Conservation (phyloP, 2,797 vertebrate genomes). For the Cuculus canorus region DNA sequence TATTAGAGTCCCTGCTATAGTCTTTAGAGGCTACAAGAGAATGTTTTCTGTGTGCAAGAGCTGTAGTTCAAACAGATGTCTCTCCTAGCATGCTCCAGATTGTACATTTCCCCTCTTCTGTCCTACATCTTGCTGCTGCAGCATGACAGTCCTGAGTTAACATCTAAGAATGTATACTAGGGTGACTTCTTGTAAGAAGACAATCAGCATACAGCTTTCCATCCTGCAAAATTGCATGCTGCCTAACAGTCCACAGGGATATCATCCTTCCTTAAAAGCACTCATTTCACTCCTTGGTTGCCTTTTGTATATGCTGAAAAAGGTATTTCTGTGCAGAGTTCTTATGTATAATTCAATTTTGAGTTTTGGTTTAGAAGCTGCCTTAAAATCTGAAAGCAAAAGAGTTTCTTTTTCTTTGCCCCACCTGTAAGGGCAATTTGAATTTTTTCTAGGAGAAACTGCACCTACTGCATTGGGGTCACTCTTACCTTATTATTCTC, state of each 20-base stretch:
- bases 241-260: neutral
- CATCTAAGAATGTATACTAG: neutral
- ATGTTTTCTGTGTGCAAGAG: neutral
- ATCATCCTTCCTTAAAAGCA: neutral
- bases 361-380: neutral
- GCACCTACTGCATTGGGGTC: neutral
- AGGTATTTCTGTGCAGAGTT: neutral
- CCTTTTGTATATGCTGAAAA: neutral
- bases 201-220: neutral
- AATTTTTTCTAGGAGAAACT: neutral
- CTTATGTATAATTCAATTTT: neutral
- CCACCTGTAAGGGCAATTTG: neutral
- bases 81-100: accelerated
- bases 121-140: neutral
- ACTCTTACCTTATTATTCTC: constrained; percentile 2
- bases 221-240: neutral
- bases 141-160: neutral
- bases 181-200: neutral
- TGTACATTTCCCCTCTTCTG: neutral
- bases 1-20: neutral
- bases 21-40: neutral
- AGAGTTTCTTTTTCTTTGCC: neutral
- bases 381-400: neutral
- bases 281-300: neutral
- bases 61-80: neutral